These are phyloP conservation scores for Calliopsis andreniformis DNA, from an alignment of 1,140 invertebrate genomes.

Conservation along the genomic window DNA sequence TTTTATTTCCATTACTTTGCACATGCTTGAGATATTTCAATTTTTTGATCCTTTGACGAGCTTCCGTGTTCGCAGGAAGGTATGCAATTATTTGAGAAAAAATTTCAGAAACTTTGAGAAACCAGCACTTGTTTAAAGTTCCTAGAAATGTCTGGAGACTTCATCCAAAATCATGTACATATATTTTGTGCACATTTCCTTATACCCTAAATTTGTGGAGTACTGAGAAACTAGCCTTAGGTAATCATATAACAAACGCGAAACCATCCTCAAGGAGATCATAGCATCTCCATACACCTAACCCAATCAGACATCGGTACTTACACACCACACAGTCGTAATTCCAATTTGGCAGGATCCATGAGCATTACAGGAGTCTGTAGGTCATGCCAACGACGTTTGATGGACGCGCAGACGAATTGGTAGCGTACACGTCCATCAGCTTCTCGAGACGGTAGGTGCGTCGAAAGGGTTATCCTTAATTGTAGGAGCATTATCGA, in stretches of 20 bases:
- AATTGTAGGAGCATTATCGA: slow-evolving; percentile 20
- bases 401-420: slow-evolving; percentile 32
- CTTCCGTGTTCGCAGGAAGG: too few relatives aligned
- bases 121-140: too few relatives aligned
- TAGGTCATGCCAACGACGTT: slow-evolving; percentile 31
- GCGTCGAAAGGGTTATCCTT: slow-evolving; percentile 39
- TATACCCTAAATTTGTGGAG: too few relatives aligned
- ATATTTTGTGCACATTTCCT: too few relatives aligned
- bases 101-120: too few relatives aligned
- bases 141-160: too few relatives aligned
- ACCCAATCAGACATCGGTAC: background rate
- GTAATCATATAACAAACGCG: too few relatives aligned
- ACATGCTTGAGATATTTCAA: background rate
- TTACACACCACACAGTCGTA: background rate
- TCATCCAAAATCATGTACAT: too few relatives aligned
- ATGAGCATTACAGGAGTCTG: background rate
- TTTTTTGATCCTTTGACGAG: background rate
- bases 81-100: too few relatives aligned
- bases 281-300: background rate
- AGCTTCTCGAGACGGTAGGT: slow-evolving; percentile 14
- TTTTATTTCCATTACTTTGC: background rate
- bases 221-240: too few relatives aligned
- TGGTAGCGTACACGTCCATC: slow-evolving; percentile 9
- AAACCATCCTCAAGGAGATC: too few relatives aligned
- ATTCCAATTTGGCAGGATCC: background rate